These are phyloP conservation scores for Hypotaenidia philippensis DNA, from an alignment of 2,797 vertebrate genomes.

Conservation along the genomic window DNA sequence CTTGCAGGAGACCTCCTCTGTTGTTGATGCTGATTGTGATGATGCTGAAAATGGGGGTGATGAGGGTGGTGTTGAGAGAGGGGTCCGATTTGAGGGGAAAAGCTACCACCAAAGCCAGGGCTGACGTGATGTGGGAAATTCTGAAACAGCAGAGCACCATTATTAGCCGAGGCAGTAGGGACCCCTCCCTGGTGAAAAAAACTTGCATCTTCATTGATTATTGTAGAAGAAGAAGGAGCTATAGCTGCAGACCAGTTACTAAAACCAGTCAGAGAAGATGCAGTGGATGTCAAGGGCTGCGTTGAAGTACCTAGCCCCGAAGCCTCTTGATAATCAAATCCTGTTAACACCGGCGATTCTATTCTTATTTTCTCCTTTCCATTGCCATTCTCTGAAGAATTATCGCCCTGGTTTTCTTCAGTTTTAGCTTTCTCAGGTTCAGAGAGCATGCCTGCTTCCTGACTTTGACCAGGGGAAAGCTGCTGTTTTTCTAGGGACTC, in stretches of 20 bases:
- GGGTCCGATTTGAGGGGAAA: constrained; percentile 96
- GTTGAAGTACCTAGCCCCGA: constrained; percentile 91
- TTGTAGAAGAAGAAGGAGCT: constrained; percentile 93
- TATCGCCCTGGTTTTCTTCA: constrained; percentile 91
- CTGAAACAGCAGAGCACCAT: constrained; percentile 95
- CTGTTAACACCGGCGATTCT: constrained; percentile 94
- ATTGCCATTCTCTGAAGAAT: constrained; percentile 88
- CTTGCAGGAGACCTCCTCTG: constrained; percentile 96
- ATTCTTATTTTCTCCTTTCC: constrained; percentile 96
- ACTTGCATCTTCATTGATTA: constrained; percentile 95
- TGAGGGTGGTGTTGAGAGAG: constrained; percentile 97
- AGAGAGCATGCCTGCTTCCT: constrained; percentile 91
- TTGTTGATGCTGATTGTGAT: constrained; percentile 95
- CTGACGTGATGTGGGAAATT: constrained; percentile 98
- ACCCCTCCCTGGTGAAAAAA: constrained; percentile 93
- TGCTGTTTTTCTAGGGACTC: constrained; percentile 97
- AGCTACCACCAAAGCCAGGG: constrained; percentile 95
- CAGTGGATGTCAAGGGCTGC: constrained; percentile 93
- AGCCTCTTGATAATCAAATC: constrained; percentile 97
- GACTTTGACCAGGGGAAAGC: constrained; percentile 90
- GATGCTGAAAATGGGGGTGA: constrained; percentile 96
- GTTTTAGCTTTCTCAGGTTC: constrained; percentile 91
- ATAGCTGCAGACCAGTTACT: constrained; percentile 98
- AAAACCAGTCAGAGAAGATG: constrained; percentile 94
- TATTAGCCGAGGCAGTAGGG: constrained; percentile 92